Percentiles rank a stretch among this genome's conserved stretches.
These are phyloP conservation scores for Sceloporus undulatus DNA, from an alignment of 2,113 vertebrate species.

Conservation along the genomic window DNA sequence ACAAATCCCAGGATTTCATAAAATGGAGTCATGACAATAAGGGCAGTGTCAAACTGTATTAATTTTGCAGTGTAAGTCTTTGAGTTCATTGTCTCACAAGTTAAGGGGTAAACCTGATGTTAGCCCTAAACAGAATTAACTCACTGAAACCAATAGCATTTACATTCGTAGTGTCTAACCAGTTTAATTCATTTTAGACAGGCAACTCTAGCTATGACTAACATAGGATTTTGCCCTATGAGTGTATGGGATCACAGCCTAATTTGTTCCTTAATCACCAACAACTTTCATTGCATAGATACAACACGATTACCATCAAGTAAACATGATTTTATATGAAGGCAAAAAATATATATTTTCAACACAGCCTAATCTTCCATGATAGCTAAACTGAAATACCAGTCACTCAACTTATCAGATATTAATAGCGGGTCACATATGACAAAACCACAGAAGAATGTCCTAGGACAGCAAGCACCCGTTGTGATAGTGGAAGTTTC, in stretches of 20 bases:
- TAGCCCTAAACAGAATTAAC: no score
- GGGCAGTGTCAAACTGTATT: no score
- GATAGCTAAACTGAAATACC: background rate
- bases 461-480: background rate
- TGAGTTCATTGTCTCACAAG: background rate
- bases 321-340: conserved; percentile 50
- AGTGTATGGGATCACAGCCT: background rate
- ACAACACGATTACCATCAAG: conserved; percentile 46
- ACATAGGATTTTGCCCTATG: no score
- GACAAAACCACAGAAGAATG: background rate
- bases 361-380: background rate
- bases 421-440: background rate
- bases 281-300: conserved; percentile 28
- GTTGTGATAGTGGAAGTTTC: background rate
- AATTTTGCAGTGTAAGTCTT: background rate
- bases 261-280: conserved; percentile 22
- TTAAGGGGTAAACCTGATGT: background rate
- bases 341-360: background rate
- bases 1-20: no score
- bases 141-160: no score
- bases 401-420: background rate
- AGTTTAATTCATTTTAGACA: no score
- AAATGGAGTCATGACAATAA: no score
- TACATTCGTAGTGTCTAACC: no score
- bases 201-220: no score